Evolutionary conservation across 2,113 vertebrate genomes (phyloP), one percentile per base, ranked within the genome.

Genomic region (Daboia siamensis): DNA sequence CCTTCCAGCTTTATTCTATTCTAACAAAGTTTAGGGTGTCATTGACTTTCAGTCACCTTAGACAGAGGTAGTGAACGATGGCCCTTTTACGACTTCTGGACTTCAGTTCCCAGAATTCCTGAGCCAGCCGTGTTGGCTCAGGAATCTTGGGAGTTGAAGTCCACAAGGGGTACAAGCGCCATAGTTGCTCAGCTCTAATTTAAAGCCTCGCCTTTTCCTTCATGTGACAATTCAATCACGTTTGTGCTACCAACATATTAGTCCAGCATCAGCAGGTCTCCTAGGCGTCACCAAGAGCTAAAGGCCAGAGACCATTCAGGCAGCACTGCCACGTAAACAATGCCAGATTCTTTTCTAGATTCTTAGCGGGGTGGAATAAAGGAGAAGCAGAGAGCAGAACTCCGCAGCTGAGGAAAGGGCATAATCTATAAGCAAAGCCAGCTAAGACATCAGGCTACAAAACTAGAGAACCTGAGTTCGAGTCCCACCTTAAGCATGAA

Each of bases 401-500:
- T 95, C 93, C 95, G 96, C 94, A 95, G 95, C 95, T 94, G 89
- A 91, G 94, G 93, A 20, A 56, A 96, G 95, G 93, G 92, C 93
- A 94, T 90, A 93, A 88, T 89, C 90, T 94, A 92, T 93, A 80
- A 48, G 48, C 48, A 51, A 51, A 51, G 48, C 9, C 48, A 51
- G 48, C 48, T 51, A 9, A 51, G 48, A 51, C 48, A 51, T 51
- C 48, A 51, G 48, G 8, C 48, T 51, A 51, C 48, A 51, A 51
- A 51, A 51, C 8, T 51, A 8, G 48, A 51, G 48, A 51, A 51
- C 48, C 8, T 9, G 48, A 51, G 48, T 51, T 51, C 48, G 1
- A 51, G 48, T 51, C 7, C 48, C 48, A 10, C 48, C 48, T 51
- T 51, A 51, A 1, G 1, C 48, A 51, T 51, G 48, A 1, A 48